These are phyloP conservation scores for Numida meleagris DNA, from an alignment of 2,113 vertebrate genomes.

Conservation along the genomic window DNA sequence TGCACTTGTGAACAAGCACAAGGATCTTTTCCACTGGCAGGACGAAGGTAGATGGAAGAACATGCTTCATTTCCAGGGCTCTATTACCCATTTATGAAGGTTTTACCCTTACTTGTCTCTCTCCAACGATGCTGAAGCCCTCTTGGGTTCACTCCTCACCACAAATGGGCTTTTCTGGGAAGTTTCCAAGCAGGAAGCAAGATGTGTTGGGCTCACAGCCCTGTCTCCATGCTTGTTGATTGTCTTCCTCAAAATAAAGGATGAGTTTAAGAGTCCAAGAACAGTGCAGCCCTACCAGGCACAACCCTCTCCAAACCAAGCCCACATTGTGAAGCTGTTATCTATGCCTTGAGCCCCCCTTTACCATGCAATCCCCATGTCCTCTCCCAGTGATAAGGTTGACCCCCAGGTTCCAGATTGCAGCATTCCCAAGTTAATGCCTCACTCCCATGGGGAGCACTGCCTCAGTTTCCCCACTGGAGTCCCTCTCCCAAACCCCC, in stretches of 20 bases:
- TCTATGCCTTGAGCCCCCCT: neutral
- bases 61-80: neutral
- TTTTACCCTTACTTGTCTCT: neutral
- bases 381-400: rapidly evolving
- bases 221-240: too few relatives aligned
- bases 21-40: neutral
- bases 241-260: neutral
- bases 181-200: neutral
- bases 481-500: neutral
- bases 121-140: neutral
- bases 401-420: neutral
- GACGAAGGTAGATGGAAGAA: neutral
- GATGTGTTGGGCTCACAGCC: neutral
- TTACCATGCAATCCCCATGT: neutral
- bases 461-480: neutral
- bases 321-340: neutral
- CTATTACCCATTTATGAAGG: neutral
- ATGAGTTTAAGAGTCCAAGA: neutral
- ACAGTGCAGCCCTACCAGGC: neutral
- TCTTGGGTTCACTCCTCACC: neutral
- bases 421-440: neutral
- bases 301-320: neutral
- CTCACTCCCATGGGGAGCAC: too few relatives aligned
- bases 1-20: neutral
- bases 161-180: neutral